Conservation (phyloP, 2,888 invertebrate genomes). For the Eilema caniola region DNA sequence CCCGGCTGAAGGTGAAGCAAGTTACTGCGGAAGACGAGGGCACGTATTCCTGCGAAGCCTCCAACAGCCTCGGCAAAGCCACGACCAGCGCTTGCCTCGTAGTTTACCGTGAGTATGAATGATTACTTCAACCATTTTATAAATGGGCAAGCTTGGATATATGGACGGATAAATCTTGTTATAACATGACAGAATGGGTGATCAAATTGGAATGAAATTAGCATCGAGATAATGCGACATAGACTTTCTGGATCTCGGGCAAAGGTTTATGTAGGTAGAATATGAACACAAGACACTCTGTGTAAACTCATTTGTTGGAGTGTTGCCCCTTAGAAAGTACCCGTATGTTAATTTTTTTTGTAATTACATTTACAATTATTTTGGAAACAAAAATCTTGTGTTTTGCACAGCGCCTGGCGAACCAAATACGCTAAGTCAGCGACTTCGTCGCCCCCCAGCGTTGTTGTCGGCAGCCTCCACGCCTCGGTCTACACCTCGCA, state of each 20-base stretch:
- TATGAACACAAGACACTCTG: no score
- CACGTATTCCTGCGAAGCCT: constrained; percentile 94
- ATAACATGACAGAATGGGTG: not conserved
- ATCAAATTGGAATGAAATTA: no score
- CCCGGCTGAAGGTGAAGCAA: constrained; percentile 90
- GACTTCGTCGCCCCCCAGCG: constrained; percentile 89
- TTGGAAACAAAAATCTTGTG: no score
- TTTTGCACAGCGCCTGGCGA: constrained; percentile 91
- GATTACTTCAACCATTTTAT: not conserved
- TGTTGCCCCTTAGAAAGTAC: no score
- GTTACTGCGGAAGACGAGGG: constrained; percentile 96
- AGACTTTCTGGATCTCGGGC: no score
- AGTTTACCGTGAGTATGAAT: constrained; percentile 90
- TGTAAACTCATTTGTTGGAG: no score
- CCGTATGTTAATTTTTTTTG: no score
- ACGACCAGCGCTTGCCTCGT: constrained; percentile 94
- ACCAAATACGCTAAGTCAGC: constrained; percentile 92
- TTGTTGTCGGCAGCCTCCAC: constrained; percentile 90
- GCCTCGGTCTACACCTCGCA: constrained; percentile 90
- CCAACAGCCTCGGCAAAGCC: constrained; percentile 93
- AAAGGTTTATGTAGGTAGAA: no score
- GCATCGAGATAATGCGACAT: no score
- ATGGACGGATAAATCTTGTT: no score
- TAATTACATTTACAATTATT: no score
- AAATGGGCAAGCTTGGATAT: not conserved